These are phyloP conservation scores for Leucania comma DNA, from an alignment of 2,888 invertebrate species.

Conservation along the genomic window DNA sequence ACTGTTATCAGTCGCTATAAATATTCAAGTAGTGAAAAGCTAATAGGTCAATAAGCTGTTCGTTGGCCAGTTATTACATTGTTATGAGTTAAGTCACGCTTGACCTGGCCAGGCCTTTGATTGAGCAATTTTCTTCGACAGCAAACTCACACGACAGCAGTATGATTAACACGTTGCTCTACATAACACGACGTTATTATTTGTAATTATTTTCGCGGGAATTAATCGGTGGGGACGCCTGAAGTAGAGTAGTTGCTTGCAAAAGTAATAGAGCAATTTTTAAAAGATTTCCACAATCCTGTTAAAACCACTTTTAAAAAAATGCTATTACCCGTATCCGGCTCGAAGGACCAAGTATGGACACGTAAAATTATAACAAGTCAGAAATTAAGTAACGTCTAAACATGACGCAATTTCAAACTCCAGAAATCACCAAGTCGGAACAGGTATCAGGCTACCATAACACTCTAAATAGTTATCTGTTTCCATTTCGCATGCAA, in stretches of 20 bases:
- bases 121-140: slow-evolving; percentile 83
- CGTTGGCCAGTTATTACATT: slow-evolving; percentile 76
- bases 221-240: slow-evolving; percentile 47
- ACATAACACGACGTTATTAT: slow-evolving; percentile 60
- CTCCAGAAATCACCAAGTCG: slow-evolving; percentile 5
- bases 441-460: slow-evolving; percentile 37
- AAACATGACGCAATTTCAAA: slow-evolving; percentile 4
- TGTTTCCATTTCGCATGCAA: slow-evolving; percentile 47
- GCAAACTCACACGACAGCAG: slow-evolving; percentile 73
- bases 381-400: not conserved
- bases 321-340: not conserved
- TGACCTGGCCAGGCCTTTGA: slow-evolving; percentile 76
- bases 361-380: not conserved
- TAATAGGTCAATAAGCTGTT: slow-evolving; percentile 78
- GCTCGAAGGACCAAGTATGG: not conserved
- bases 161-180: slow-evolving; percentile 78
- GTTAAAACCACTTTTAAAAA: not conserved
- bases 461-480: slow-evolving; percentile 47
- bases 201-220: slow-evolving; percentile 58
- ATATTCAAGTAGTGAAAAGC: slow-evolving; percentile 79
- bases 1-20: slow-evolving; percentile 72
- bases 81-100: slow-evolving; percentile 80
- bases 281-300: not conserved
- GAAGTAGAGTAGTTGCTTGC: slow-evolving; percentile 26
- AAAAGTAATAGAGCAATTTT: slow-evolving; percentile 31